These are phyloP conservation scores for Hylomyscus alleni DNA, from an alignment of 2,797 vertebrate species.

Conservation along the genomic window DNA sequence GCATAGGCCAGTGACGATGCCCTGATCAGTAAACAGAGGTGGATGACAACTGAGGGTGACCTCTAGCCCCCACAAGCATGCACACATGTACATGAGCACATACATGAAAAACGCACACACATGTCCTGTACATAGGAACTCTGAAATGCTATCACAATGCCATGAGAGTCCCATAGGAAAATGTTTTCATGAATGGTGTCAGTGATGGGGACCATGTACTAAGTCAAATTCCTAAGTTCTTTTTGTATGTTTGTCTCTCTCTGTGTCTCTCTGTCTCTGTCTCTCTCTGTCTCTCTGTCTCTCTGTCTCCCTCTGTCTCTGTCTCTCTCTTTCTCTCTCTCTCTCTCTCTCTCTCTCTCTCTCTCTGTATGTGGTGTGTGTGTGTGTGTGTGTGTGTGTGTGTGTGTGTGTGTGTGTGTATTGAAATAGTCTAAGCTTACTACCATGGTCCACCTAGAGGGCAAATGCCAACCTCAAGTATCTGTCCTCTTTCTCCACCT, in stretches of 20 bases:
- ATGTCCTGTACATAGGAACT: neutral
- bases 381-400: neutral
- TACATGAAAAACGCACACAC: neutral
- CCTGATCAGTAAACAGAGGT: neutral
- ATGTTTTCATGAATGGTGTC: too few species aligned
- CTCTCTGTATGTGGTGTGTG: neutral
- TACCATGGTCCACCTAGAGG: neutral
- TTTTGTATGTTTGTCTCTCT: too few species aligned
- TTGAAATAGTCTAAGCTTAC: neutral
- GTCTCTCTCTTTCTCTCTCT: too few species aligned
- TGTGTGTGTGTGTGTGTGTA: neutral
- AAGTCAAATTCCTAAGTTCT: neutral
- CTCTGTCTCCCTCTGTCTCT: too few species aligned
- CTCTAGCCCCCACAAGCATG: neutral
- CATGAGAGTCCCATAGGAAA: neutral
- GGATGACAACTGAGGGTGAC: neutral
- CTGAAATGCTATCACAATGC: neutral
- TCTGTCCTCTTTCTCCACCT: neutral
- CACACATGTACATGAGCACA: neutral
- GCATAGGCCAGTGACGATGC: neutral
- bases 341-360: neutral
- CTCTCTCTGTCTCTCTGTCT: neutral
- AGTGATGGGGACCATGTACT: neutral
- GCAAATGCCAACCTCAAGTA: neutral
- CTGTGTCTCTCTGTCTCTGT: too few species aligned